Percentiles rank a stretch among this genome's conserved stretches.
phyloP scores from a whole-genome alignment of 2,888 invertebrate genomes.

The Chirona hameri region DNA sequence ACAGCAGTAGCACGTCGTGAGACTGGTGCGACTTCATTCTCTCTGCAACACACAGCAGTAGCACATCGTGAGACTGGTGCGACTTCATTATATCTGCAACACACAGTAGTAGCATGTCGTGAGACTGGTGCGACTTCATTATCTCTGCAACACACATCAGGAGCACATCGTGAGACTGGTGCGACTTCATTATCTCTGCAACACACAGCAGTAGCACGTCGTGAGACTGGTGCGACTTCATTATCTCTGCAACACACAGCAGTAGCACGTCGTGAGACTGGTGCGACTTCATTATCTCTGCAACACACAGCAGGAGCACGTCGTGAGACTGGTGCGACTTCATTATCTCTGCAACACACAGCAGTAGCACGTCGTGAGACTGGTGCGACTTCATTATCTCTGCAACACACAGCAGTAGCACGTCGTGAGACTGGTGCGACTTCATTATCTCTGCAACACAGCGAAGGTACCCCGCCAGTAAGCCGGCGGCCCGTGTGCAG shows the following conservation, averaged over 20 bases:
- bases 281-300: constrained; percentile 71
- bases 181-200: constrained; percentile 68
- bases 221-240: constrained; percentile 78
- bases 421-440: constrained; percentile 75
- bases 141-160: constrained; percentile 64
- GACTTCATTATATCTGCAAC: constrained; percentile 67
- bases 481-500: too few relatives aligned
- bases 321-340: constrained; percentile 79
- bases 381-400: constrained; percentile 73
- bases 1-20: constrained; percentile 73
- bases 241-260: constrained; percentile 63
- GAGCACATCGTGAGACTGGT: constrained; percentile 74
- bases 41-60: constrained; percentile 64
- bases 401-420: constrained; percentile 65
- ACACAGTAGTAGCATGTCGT: constrained; percentile 73
- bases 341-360: constrained; percentile 67
- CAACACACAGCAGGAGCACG: constrained; percentile 65
- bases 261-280: constrained; percentile 75
- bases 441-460: constrained; percentile 65
- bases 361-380: constrained; percentile 71
- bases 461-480: too few relatives aligned
- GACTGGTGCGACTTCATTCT: constrained; percentile 76
- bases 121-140: constrained; percentile 76
- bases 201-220: constrained; percentile 71
- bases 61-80: constrained; percentile 74